A percentile compares a stretch with the other conserved stretches of the same genome.
These are phyloP conservation scores for Steatocranus sp. DNA, from an alignment of 2,797 vertebrate genomes.

Conservation along the genomic window DNA sequence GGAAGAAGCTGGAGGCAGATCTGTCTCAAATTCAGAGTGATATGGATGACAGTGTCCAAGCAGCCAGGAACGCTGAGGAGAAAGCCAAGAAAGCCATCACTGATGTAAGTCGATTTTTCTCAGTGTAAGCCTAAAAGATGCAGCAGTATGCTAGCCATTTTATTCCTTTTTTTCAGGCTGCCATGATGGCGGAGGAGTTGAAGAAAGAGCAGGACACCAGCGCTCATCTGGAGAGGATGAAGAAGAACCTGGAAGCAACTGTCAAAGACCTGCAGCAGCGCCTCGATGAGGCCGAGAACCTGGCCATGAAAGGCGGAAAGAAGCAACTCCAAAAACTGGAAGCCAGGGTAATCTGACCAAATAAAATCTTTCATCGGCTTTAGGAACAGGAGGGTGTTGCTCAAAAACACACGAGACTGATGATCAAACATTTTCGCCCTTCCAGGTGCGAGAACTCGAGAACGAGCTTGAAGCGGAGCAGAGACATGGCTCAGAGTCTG, in stretches of 20 bases:
- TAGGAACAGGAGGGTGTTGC: background rate
- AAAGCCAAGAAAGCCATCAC: constrained; percentile 84
- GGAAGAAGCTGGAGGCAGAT: constrained; percentile 80
- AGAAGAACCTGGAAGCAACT: constrained; percentile 80
- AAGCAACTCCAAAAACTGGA: constrained; percentile 85
- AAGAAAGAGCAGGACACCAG: constrained; percentile 88
- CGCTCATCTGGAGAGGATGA: constrained; percentile 85
- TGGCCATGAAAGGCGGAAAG: constrained; percentile 83
- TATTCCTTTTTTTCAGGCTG: constrained; percentile 47
- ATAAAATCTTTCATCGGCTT: accelerated
- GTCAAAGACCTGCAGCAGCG: constrained; percentile 80
- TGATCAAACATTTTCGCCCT: background rate
- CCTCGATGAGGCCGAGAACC: constrained; percentile 77
- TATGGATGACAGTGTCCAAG: constrained; percentile 76
- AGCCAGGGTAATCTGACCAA: constrained; percentile 56
- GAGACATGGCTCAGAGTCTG: constrained; percentile 69
- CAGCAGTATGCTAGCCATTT: background rate
- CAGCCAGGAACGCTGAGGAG: constrained; percentile 79
- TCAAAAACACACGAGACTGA: background rate
- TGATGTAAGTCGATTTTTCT: constrained; percentile 63
- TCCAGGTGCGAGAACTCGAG: constrained; percentile 79
- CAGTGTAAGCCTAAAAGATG: background rate
- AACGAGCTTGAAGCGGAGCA: constrained; percentile 75
- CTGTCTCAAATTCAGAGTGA: constrained; percentile 74
- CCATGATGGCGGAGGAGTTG: constrained; percentile 86